Evolutionary conservation across 2,888 invertebrate genomes (phyloP), one percentile per base, ranked within the genome.

Genomic region (Eristalis intricaria): DNA sequence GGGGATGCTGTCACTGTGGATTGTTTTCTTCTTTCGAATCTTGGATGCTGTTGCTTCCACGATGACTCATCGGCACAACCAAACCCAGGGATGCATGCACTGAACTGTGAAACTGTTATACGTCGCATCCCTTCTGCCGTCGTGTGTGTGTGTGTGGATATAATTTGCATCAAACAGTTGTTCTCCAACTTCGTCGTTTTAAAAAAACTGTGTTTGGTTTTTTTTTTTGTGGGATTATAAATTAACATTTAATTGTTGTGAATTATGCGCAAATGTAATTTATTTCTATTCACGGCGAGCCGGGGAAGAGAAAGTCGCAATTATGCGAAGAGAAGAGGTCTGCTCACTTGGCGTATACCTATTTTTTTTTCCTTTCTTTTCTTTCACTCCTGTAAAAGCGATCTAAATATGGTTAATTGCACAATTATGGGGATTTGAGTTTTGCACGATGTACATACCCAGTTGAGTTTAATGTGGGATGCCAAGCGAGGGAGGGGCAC

Each of bases 41-140:
- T 63, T 60, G 86, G 86, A 83, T 79, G 75, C 87, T 87, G 87
- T 87, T 87, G 84, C 84, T 76, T 79, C 68, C 75, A 76, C 75
- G 78, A 83, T 87, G 87, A 87, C 68, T 84, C 87, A 87, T 76
- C 66, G 43, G 22, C 15, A 29, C 19, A 65, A 50, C 19, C 56
- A 60, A 70, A 63, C 19, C 29, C 58, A 26, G 56, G 38, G 43
- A 32, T 68, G 32, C 50, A 70, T 35, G 26, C 29, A 70, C n/a
- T 23, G 40, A 58, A 70, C 11, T 22, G 32, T 32, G 23, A 61
- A 83, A 87, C 83, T 87, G 86, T 87, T 83, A 87, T 87, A 87
- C 86, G 19, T 1, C 13, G 23, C 61, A 58, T 38, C 32, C 56
- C 19, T 50, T 50, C n/a, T 50, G 50, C 43, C 7, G 43, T n/a